These are phyloP conservation scores for Zapus hudsonius DNA, from an alignment of 2,113 vertebrate genomes.

Conservation along the genomic window DNA sequence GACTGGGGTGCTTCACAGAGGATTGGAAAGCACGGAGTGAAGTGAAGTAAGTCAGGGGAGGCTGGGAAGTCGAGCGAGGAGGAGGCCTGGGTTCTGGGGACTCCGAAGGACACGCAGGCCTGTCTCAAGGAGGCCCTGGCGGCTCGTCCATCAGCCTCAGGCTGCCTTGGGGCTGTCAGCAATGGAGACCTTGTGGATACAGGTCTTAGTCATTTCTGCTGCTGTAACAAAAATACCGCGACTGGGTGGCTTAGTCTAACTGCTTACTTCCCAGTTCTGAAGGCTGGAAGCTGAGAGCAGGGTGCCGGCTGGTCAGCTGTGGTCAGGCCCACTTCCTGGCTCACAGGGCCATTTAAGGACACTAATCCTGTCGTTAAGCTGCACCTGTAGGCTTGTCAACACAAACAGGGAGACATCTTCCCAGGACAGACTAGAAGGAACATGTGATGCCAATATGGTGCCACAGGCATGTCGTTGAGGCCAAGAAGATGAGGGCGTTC, in stretches of 20 bases:
- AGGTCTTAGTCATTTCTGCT: not conserved
- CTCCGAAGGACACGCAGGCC: not conserved
- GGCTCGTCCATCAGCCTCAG: no score
- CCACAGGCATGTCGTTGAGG: not conserved
- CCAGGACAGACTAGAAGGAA: no score
- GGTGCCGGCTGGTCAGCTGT: not conserved
- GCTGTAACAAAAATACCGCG: not conserved
- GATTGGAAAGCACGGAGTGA: not conserved
- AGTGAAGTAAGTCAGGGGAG: not conserved
- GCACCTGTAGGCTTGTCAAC: not conserved
- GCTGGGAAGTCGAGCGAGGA: not conserved
- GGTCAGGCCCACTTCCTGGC: not conserved
- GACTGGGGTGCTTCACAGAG: not conserved
- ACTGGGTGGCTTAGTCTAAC: fast-evolving
- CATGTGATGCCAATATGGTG: not conserved
- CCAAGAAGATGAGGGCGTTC: no score
- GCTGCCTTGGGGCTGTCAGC: fast-evolving
- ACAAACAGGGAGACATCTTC: not conserved
- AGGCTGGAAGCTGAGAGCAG: not conserved
- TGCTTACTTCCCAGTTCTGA: not conserved
- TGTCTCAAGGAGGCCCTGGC: not conserved
- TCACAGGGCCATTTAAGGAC: not conserved
- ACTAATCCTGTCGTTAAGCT: not conserved
- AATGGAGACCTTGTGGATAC: not conserved
- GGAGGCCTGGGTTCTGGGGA: no score